These are phyloP conservation scores for Pao palembangensis DNA, from an alignment of 2,113 vertebrate genomes.

Conservation along the genomic window DNA sequence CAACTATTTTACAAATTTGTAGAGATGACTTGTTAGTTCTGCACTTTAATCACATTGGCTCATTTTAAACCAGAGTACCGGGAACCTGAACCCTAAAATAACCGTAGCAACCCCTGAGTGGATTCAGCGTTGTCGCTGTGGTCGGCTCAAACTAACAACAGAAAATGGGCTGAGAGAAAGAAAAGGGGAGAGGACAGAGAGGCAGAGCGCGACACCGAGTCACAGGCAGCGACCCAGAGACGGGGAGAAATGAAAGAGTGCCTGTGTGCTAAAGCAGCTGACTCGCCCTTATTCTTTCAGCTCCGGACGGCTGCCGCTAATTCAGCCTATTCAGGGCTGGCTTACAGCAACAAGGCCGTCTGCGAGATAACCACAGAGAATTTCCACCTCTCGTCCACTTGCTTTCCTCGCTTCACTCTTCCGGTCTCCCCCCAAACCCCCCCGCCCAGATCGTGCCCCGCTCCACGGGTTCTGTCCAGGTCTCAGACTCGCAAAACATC, in stretches of 20 bases:
- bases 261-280: constrained; percentile 68
- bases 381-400: constrained; percentile 5
- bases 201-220: constrained; percentile 3
- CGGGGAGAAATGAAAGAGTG: constrained; percentile 58
- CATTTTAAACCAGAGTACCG: no score
- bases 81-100: no score
- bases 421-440: background rate
- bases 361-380: constrained; percentile 43
- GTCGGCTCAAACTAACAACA: background rate
- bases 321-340: constrained; percentile 67
- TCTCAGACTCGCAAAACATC: no score
- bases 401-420: background rate
- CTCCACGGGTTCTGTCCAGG: background rate
- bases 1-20: no score
- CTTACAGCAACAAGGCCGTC: constrained; percentile 63
- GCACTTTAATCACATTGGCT: no score
- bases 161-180: background rate
- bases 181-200: background rate
- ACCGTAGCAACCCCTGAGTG: no score
- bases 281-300: constrained; percentile 71
- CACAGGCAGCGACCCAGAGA: constrained; percentile 10
- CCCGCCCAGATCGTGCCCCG: background rate
- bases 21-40: no score
- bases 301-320: constrained; percentile 56
- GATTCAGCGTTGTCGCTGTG: no score